Percentiles rank a stretch among this genome's conserved stretches.
phyloP scores from a whole-genome alignment of 2,888 invertebrate species.

The Heliconius aoede region DNA sequence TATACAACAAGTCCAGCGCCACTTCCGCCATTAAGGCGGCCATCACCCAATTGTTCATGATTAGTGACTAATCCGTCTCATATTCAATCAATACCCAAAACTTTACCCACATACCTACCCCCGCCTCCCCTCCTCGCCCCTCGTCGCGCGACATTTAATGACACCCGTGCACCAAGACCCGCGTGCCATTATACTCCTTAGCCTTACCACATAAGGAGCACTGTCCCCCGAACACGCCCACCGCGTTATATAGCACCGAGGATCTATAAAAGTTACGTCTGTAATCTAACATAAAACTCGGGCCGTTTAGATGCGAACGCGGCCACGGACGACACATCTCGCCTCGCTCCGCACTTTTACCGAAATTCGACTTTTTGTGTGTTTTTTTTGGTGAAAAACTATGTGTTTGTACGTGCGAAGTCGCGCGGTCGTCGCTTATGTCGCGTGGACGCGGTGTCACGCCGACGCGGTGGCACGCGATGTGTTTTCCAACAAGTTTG shows the following conservation, averaged over 20 bases:
- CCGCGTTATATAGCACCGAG: constrained; percentile 84
- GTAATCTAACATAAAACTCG: constrained; percentile 85
- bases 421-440: constrained; percentile 62
- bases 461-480: constrained; percentile 65
- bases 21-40: constrained; percentile 61
- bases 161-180: constrained; percentile 78
- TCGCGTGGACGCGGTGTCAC: constrained; percentile 66
- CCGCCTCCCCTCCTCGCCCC: constrained; percentile 77
- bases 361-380: constrained; percentile 68
- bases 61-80: constrained; percentile 82
- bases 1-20: constrained; percentile 33
- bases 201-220: constrained; percentile 66
- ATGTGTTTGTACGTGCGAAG: constrained; percentile 73
- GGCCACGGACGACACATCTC: constrained; percentile 84
- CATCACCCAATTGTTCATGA: constrained; percentile 80
- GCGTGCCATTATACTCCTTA: constrained; percentile 72
- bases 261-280: constrained; percentile 85
- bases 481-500: constrained; percentile 64
- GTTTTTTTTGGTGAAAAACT: constrained; percentile 74
- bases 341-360: constrained; percentile 83
- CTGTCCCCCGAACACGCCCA: constrained; percentile 74
- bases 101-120: constrained; percentile 82
- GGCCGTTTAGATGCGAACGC: constrained; percentile 84
- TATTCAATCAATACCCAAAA: constrained; percentile 85
- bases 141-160: constrained; percentile 84